These are phyloP conservation scores for Macrotus californicus DNA, from an alignment of 2,113 vertebrate genomes.

Conservation along the genomic window DNA sequence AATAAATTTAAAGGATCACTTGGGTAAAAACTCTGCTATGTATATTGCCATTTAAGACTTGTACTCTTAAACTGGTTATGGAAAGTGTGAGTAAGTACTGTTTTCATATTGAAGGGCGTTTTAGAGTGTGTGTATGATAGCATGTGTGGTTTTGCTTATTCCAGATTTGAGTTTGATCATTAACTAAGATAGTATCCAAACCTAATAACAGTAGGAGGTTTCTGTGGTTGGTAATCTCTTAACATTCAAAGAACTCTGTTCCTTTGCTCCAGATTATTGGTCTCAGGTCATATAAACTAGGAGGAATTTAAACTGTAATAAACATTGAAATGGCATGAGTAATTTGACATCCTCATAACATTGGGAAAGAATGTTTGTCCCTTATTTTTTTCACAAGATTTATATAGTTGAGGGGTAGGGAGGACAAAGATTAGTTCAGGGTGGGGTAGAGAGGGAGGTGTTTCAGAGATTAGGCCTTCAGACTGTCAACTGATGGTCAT, in stretches of 20 bases:
- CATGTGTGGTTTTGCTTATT: constrained; percentile 24
- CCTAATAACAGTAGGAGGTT: constrained; percentile 31
- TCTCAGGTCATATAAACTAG: constrained; percentile 15
- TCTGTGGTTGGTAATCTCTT: constrained; percentile 27
- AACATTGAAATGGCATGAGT: constrained; percentile 25
- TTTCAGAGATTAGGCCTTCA: constrained; percentile 4
- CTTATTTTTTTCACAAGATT: neutral
- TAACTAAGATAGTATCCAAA: constrained; percentile 50
- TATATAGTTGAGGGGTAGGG: neutral
- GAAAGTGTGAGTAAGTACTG: constrained; percentile 3
- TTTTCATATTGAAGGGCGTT: constrained; percentile 41
- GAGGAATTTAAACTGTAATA: constrained; percentile 46
- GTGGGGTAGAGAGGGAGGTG: neutral
- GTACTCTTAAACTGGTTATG: constrained; percentile 2
- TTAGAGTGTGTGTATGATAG: neutral
- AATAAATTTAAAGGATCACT: neutral
- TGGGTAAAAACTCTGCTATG: neutral
- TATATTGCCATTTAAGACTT: neutral
- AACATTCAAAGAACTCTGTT: constrained; percentile 44
- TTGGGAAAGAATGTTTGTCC: neutral
- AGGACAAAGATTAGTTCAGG: neutral
- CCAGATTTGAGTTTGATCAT: constrained; percentile 50
- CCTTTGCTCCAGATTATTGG: constrained; percentile 37
- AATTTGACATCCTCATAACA: constrained; percentile 18
- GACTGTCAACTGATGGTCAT: neutral